Conservation (phyloP, 2,888 invertebrate species). For the Agriopis aurantiaria region DNA sequence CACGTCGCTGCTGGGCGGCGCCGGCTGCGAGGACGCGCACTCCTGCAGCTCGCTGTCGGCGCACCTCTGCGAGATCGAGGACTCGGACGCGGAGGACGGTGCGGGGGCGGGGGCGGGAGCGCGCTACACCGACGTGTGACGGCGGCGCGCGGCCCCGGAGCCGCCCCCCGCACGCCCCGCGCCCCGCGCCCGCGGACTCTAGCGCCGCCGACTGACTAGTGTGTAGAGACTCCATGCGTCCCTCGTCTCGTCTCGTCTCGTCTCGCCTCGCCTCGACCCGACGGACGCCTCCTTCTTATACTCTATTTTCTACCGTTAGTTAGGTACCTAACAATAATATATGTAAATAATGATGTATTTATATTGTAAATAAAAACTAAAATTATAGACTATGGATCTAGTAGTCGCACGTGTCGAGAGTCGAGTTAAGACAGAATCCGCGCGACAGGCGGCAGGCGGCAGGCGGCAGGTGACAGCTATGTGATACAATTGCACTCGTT, state of each 20-base stretch:
- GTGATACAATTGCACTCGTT: background rate
- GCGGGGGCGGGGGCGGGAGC: conserved; percentile 38
- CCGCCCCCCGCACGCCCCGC: conserved; percentile 38
- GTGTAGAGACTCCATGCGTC: conserved; percentile 9
- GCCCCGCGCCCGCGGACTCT: conserved; percentile 36
- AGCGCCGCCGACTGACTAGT: conserved; percentile 31
- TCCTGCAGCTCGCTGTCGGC: conserved; percentile 96
- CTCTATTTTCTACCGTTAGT: background rate
- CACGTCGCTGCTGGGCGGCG: conserved; percentile 90
- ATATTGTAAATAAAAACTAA: conserved; percentile 4
- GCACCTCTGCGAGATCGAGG: conserved; percentile 96
- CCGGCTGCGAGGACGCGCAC: conserved; percentile 80
- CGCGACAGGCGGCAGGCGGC: no score
- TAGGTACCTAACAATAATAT: background rate
- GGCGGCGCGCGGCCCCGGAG: conserved; percentile 62
- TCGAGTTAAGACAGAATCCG: background rate
- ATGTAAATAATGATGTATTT: conserved; percentile 12
- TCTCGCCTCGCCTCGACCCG: background rate
- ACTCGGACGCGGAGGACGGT: conserved; percentile 90
- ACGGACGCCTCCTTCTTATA: background rate
- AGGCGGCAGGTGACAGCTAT: background rate
- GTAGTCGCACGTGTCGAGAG: background rate
- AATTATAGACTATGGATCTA: background rate
- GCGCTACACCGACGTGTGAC: conserved; percentile 77
- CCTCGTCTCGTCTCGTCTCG: background rate